phyloP scores from a whole-genome alignment of 2,888 invertebrate genomes.

The Tenthredo amoena region DNA sequence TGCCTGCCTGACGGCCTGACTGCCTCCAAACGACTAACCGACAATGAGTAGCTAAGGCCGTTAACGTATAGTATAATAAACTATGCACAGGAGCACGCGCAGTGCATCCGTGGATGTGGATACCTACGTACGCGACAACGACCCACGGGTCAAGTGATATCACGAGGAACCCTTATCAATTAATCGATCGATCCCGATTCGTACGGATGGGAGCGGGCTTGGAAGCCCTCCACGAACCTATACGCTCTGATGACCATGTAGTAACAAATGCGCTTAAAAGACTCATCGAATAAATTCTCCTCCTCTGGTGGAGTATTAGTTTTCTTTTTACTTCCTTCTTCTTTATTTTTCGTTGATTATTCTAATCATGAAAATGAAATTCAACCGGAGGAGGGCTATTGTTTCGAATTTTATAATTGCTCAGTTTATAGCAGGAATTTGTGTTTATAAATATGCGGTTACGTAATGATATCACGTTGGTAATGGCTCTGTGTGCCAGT shows the following conservation, averaged over 20 bases:
- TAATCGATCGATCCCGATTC: slow-evolving; percentile 32
- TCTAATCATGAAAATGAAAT: neutral
- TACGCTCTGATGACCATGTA: slow-evolving; percentile 27
- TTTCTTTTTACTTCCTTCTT: neutral
- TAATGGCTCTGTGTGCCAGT: neutral
- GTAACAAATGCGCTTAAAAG: slow-evolving; percentile 26
- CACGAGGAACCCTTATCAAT: slow-evolving; percentile 26
- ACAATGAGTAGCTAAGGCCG: slow-evolving; percentile 8
- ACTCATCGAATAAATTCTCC: slow-evolving; percentile 9
- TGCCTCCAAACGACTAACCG: neutral
- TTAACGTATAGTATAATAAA: neutral
- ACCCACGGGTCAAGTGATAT: slow-evolving; percentile 41
- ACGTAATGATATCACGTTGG: neutral
- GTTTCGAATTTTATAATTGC: neutral
- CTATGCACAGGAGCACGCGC: slow-evolving; percentile 28
- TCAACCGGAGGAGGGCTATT: neutral
- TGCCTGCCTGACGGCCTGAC: neutral
- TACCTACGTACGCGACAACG: slow-evolving; percentile 22
- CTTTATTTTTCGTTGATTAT: neutral
- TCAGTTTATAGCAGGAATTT: neutral
- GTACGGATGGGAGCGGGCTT: neutral
- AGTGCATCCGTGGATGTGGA: neutral
- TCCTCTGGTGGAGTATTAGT: neutral
- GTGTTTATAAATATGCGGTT: neutral
- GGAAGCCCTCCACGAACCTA: slow-evolving; percentile 41